Evolutionary conservation across 1,140 invertebrate genomes (phyloP).

Genomic region (Homarus americanus): DNA sequence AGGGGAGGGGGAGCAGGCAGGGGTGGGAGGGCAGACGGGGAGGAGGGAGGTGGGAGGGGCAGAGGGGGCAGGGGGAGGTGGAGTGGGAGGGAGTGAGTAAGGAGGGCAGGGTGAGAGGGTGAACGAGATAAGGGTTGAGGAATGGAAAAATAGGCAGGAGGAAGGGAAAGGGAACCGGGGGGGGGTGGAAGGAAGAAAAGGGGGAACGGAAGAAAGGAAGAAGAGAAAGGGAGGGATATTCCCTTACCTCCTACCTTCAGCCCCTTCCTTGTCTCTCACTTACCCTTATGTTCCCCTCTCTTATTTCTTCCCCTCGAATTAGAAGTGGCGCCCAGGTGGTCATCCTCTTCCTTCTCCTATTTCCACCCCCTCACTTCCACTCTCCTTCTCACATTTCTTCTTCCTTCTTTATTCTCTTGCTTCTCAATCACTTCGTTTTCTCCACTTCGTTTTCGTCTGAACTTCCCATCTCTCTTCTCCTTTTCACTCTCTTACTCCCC

Average conservation of each 20-base stretch:
- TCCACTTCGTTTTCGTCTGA: too few relatives aligned
- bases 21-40: neutral
- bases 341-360: neutral
- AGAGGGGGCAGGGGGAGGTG: neutral
- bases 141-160: neutral
- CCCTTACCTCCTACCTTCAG: too few relatives aligned
- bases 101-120: neutral
- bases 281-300: too few relatives aligned
- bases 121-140: neutral
- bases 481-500: neutral
- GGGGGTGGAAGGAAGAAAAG: neutral
- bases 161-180: too few relatives aligned
- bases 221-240: neutral
- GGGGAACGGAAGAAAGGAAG: neutral
- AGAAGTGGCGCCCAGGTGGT: too few relatives aligned
- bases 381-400: neutral
- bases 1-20: neutral
- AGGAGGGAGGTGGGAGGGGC: neutral
- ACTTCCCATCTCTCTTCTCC: neutral
- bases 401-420: neutral
- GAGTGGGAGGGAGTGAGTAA: neutral
- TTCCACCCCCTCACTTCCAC: neutral
- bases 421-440: neutral
- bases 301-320: too few relatives aligned
- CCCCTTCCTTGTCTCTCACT: too few relatives aligned